Evolutionary conservation across 2,797 vertebrate species (phyloP).

Genomic region (Microctenopoma lineatum): DNA sequence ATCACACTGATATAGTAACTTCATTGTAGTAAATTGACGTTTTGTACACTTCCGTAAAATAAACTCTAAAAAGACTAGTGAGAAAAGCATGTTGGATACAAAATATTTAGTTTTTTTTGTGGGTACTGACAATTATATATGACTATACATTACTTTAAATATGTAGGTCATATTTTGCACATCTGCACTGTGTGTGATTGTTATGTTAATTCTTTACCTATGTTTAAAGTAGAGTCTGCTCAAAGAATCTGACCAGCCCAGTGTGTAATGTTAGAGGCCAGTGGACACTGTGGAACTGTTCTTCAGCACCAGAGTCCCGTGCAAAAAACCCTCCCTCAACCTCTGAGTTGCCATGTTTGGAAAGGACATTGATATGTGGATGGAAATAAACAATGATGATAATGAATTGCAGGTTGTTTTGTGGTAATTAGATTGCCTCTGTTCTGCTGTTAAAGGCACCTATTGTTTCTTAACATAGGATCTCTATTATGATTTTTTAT

Average conservation of each 20-base stretch:
- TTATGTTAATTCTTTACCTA: neutral
- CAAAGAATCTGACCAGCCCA: slow-evolving; percentile 7
- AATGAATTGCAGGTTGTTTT: neutral
- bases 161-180: neutral
- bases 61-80: slow-evolving; percentile 38
- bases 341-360: slow-evolving; percentile 8
- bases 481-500: too few relatives aligned
- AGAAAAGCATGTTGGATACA: too few relatives aligned
- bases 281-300: slow-evolving; percentile 62
- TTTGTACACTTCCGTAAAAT: slow-evolving; percentile 22
- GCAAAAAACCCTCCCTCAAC: slow-evolving; percentile 1
- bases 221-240: slow-evolving; percentile 11
- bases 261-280: slow-evolving; percentile 17
- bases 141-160: neutral
- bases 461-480: too few relatives aligned
- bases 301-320: slow-evolving; percentile 67
- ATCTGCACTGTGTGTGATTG: neutral
- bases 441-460: too few relatives aligned
- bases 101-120: too few relatives aligned
- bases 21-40: neutral
- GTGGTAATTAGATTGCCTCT: too few relatives aligned
- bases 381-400: neutral
- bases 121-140: neutral
- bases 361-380: neutral
- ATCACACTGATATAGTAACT: slow-evolving; percentile 10